Conservation (phyloP, 1,140 invertebrate species). For the Adoxophyes honmai region DNA sequence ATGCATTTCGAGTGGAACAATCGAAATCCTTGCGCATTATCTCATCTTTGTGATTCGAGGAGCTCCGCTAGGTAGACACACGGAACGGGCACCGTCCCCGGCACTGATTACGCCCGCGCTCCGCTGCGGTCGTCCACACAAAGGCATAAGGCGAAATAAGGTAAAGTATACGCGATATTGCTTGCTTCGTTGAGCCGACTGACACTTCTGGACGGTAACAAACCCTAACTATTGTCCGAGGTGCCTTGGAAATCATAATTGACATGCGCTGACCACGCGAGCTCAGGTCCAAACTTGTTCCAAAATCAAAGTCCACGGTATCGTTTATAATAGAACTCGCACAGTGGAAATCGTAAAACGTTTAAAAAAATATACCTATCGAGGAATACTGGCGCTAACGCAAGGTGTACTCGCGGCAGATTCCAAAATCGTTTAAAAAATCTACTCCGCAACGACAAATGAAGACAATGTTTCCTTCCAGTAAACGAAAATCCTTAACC, state of each 20-base stretch:
- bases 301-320: conserved; percentile 9
- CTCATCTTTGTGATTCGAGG: no score
- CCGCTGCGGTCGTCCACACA: neutral
- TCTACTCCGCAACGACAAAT: conserved; percentile 24
- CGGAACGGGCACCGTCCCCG: no score
- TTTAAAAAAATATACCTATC: conserved; percentile 16
- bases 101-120: no score
- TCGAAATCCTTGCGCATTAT: no score
- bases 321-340: conserved; percentile 16
- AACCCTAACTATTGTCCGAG: conserved; percentile 13
- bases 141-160: conserved; percentile 16
- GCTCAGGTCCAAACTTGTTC: conserved; percentile 23
- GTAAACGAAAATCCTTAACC: conserved; percentile 38
- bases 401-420: neutral
- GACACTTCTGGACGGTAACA: conserved; percentile 18
- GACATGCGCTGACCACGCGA: conserved; percentile 16
- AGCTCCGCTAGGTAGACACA: no score
- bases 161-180: conserved; percentile 20
- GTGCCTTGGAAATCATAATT: conserved; percentile 24
- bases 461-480: conserved; percentile 16
- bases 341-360: conserved; percentile 30
- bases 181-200: conserved; percentile 22
- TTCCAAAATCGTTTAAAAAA: conserved; percentile 34
- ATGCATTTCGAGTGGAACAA: no score
- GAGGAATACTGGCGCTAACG: neutral